Base-by-base conservation (phyloP, 2,113 vertebrate genomes). In the Periophthalmodon schlosseri region DNA sequence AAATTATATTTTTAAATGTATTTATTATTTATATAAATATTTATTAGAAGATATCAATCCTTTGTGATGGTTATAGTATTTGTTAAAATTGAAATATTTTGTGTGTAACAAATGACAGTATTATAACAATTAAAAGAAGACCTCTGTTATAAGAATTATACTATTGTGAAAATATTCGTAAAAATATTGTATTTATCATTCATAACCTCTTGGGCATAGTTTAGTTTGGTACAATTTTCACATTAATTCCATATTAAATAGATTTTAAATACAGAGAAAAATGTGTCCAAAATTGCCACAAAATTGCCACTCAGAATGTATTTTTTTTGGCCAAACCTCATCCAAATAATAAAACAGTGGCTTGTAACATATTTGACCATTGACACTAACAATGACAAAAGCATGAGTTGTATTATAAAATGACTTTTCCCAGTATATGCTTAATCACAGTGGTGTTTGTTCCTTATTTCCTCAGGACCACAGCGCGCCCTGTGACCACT, bases 401-500 rank as follows among this genome's bases (percentile, higher is more conserved):
- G 6, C 4, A 1, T 61, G 58, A 16, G 2, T 63, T 63, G 2
- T 54, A 63, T 33, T 33, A 63, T 13, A 63, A 63, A 28, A 33
- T 63, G 12, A 15, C 60, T 33, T 39, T 18, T n/a, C 15, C 20
- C 20, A 64, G 1, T 16, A 28, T 60, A 24, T 65, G 18, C 34
- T 65, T 21, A 20, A 36, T 20, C 7, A 65, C 61, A n/a, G 63
- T 44, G 63, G 18, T 75, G 79, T 61, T 82, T 73, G 39, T 58
- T 81, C 56, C 11, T 70, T 82, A 66, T 69, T 36, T 52, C 80
- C 74, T 76, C 68, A 79, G 64, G 46, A 69, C 84, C 65, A 88
- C 85, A 77, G n/a, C 74, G 77, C n/a, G 4, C 65, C 80, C 69
- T 76, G 77, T 34, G 87, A 79, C 73, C 71, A 76, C 84, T 78